Evolutionary conservation across 1,140 invertebrate genomes (phyloP).

Genomic region (Calycopis cecrops): DNA sequence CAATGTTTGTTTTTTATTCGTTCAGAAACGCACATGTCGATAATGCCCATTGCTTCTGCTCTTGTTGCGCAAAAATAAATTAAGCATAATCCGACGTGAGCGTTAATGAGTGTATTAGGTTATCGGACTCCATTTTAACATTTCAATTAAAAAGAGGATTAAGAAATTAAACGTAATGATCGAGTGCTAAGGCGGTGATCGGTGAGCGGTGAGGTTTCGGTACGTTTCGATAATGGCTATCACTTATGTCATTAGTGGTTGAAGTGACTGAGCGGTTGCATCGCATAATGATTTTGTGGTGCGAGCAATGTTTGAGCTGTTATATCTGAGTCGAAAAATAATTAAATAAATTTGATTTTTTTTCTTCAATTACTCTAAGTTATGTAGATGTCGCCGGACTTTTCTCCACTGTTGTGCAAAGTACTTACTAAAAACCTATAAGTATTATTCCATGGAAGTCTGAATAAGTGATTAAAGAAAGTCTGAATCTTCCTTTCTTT

Average conservation of each 20-base stretch:
- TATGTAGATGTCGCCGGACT: no score
- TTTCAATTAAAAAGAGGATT: conserved; percentile 63
- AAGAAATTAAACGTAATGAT: conserved; percentile 63
- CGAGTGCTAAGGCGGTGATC: conserved; percentile 40
- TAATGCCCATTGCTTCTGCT: neutral
- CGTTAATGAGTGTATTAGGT: conserved; percentile 41
- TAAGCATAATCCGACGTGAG: conserved; percentile 33
- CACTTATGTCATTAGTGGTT: neutral
- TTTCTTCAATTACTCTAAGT: no score
- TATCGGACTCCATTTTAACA: conserved; percentile 49
- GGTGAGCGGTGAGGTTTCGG: neutral
- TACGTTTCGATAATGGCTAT: neutral
- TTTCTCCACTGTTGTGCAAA: no score
- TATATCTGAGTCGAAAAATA: no score
- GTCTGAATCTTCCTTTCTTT: no score
- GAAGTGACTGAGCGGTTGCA: no score
- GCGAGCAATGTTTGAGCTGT: no score
- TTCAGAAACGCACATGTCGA: conserved; percentile 9
- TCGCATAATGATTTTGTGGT: no score
- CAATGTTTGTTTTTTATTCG: conserved; percentile 4
- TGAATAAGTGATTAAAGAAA: no score
- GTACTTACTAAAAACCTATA: no score
- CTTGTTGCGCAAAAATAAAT: conserved; percentile 27
- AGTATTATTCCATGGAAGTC: no score
- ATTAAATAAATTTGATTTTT: no score